Evolutionary conservation across 2,797 vertebrate species (phyloP), one percentile per base, ranked within the genome.

Genomic region (Hirundo rustica): DNA sequence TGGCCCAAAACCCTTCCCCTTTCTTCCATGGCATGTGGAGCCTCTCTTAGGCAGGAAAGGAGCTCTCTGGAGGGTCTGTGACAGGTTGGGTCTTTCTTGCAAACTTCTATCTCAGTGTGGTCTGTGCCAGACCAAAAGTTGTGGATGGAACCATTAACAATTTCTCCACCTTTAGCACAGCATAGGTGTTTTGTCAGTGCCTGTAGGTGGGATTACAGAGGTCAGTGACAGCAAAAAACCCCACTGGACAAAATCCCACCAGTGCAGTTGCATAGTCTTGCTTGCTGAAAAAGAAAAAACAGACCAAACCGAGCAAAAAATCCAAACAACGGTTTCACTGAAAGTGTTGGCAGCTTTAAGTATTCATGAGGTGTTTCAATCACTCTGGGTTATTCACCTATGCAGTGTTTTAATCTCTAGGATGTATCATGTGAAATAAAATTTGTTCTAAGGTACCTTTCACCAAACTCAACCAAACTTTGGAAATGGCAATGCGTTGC

Each of bases 71-170:
- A 77, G 7, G 9, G 13, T 27, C 20, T 30, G 34, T 36, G 58
- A 22, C 13, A 57, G 6, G 2, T 5, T 57, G 32, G 38, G 5
- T 90, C n/a, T 62, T 27, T 30, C 30, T 44, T 68, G 48, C 25
- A 30, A 30, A 2, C 10, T 55, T 67, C 15, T 73, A 7, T 60
- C 29, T 79, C 23, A 11, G 4, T 1, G 1, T 36, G 23, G 12
- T 76, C 16, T 86, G 9, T 32, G 36, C 45, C 51, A 50, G 19
- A 38, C 26, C 19, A 76, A 54, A 55, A 7, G 7, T 18, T 3
- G 2, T 0, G 2, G 26, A 23, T 66, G 40, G 48, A 64, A 25
- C 16, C 8, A 3, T n/a, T 22, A 45, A 36, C 0, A 2, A 16
- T 25, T 51, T 47, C 42, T 51, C 21, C 9, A 34, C 15, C 22